phyloP scores from a whole-genome alignment of 2,113 vertebrate species.

The Arvicanthis niloticus region DNA sequence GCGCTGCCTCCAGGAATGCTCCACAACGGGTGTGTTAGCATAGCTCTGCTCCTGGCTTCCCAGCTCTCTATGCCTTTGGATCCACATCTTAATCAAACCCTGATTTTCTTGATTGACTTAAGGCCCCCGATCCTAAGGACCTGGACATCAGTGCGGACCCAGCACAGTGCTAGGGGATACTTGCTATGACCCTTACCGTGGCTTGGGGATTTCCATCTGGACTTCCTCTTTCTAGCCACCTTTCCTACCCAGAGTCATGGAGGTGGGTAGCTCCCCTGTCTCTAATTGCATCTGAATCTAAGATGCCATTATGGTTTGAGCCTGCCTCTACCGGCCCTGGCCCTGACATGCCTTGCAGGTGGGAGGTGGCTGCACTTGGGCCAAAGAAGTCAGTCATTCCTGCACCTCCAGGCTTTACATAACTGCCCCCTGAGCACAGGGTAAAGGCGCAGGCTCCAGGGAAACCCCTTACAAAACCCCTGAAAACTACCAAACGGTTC shows the following conservation, averaged over 20 bases:
- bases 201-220: no score
- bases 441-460: no score
- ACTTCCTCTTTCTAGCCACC: fast-evolving
- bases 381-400: no score
- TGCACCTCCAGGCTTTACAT: no score
- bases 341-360: background rate
- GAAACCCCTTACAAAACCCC: background rate
- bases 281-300: background rate
- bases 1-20: fast-evolving
- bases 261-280: fast-evolving
- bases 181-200: fast-evolving
- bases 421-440: no score
- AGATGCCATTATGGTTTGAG: background rate
- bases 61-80: fast-evolving
- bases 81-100: background rate
- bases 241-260: fast-evolving
- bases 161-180: fast-evolving
- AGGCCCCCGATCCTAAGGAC: background rate
- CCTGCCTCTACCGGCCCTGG: fast-evolving
- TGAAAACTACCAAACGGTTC: background rate
- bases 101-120: background rate
- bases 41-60: background rate
- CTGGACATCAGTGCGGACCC: fast-evolving
- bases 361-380: background rate
- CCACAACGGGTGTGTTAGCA: fast-evolving